Evolutionary conservation across 2,888 invertebrate species (phyloP).

Genomic region (Halictus quadricinctus): DNA sequence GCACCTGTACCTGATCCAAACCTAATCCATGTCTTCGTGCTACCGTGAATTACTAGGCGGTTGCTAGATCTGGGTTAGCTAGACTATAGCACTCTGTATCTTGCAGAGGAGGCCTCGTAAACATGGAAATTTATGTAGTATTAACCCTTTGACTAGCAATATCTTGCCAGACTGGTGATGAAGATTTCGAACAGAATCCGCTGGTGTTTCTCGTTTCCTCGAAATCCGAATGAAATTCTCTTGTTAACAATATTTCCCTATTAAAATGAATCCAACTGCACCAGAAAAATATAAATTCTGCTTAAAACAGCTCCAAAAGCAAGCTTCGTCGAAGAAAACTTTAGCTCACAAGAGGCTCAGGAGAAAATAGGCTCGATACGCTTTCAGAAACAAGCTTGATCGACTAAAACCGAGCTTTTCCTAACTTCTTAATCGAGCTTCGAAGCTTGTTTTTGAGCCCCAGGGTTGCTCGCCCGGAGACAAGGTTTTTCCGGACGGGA

Average conservation of each 20-base stretch:
- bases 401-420: too few species aligned
- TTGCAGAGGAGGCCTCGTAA: not conserved
- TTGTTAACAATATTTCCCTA: not conserved
- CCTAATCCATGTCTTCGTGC: not conserved
- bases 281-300: too few species aligned
- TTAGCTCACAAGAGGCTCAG: too few species aligned
- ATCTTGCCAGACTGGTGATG: not conserved
- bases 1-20: not conserved
- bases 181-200: not conserved
- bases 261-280: too few species aligned
- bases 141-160: not conserved
- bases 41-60: not conserved
- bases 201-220: not conserved
- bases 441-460: too few species aligned
- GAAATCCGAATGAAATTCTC: not conserved
- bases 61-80: not conserved
- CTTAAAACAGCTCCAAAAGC: too few species aligned
- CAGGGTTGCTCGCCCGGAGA: too few species aligned
- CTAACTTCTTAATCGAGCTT: too few species aligned
- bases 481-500: too few species aligned
- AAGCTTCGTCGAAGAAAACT: too few species aligned
- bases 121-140: not conserved
- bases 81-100: not conserved
- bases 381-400: too few species aligned
- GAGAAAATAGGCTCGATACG: too few species aligned